These are phyloP conservation scores for Anabacerthia variegaticeps DNA, from an alignment of 2,797 vertebrate genomes.

Conservation along the genomic window DNA sequence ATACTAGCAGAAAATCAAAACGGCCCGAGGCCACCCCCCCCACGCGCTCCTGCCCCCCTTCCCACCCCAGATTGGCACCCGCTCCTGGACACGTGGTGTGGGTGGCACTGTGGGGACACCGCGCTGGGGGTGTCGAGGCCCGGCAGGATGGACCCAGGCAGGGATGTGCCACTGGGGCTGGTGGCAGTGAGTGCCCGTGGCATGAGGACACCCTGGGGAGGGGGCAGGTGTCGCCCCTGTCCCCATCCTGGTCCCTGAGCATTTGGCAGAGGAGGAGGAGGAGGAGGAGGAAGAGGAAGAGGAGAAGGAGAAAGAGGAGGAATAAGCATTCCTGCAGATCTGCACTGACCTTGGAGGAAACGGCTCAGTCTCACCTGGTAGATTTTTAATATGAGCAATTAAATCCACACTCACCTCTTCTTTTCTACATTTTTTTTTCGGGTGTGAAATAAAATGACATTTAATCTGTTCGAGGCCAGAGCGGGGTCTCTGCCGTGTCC, in stretches of 20 bases:
- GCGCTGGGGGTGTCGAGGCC: rapidly evolving
- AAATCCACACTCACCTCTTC: conserved; percentile 87
- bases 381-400: conserved; percentile 80
- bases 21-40: not conserved
- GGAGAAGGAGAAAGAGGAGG: not conserved
- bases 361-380: conserved; percentile 79
- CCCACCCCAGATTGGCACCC: not conserved
- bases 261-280: no score
- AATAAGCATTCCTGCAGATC: not conserved
- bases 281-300: not conserved
- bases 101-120: not conserved
- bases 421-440: conserved; percentile 85
- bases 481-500: not conserved
- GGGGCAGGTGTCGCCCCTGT: not conserved
- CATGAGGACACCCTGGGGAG: not conserved
- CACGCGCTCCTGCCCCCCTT: rapidly evolving
- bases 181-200: not conserved
- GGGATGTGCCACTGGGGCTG: not conserved
- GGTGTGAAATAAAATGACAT: conserved; percentile 90
- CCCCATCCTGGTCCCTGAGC: not conserved
- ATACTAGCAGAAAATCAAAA: rapidly evolving
- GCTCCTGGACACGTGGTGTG: not conserved
- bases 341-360: conserved; percentile 78
- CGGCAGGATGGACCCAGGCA: not conserved
- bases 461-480: conserved; percentile 77